phyloP scores from a whole-genome alignment of 2,888 invertebrate genomes.

The Dryocosmus kuriphilus region DNA sequence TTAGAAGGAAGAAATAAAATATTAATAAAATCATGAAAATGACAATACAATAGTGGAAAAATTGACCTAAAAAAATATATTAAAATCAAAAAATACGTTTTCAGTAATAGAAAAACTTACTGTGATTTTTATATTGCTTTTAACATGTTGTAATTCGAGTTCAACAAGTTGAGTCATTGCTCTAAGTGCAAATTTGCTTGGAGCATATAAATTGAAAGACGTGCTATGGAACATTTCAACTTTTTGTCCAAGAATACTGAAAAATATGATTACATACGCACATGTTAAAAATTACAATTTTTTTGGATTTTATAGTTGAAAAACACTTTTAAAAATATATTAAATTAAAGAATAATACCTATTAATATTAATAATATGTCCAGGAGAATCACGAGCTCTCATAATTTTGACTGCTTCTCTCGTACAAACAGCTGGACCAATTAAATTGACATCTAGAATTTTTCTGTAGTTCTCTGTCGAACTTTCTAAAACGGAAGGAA shows the following conservation, averaged over 20 bases:
- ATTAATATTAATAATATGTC: conserved; percentile 82
- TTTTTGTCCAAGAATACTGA: conserved; percentile 44
- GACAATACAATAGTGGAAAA: background rate
- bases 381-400: conserved; percentile 76
- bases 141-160: conserved; percentile 57
- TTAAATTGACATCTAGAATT: conserved; percentile 80
- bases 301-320: too few species aligned
- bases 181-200: conserved; percentile 79
- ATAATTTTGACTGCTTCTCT: conserved; percentile 80
- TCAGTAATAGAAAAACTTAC: conserved; percentile 22
- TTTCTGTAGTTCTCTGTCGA: conserved; percentile 72
- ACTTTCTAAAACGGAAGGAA: conserved; percentile 50
- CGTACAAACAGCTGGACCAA: conserved; percentile 80
- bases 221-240: background rate
- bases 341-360: conserved; percentile 75
- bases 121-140: conserved; percentile 49
- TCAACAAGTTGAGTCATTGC: conserved; percentile 78
- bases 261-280: too few species aligned
- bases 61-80: background rate
- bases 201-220: conserved; percentile 73
- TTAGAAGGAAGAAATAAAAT: background rate
- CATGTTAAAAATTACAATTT: too few species aligned
- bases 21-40: background rate
- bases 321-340: background rate
- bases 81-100: background rate